These are phyloP conservation scores for Sebastes jordani DNA, from an alignment of 2,797 vertebrate genomes.

Conservation along the genomic window DNA sequence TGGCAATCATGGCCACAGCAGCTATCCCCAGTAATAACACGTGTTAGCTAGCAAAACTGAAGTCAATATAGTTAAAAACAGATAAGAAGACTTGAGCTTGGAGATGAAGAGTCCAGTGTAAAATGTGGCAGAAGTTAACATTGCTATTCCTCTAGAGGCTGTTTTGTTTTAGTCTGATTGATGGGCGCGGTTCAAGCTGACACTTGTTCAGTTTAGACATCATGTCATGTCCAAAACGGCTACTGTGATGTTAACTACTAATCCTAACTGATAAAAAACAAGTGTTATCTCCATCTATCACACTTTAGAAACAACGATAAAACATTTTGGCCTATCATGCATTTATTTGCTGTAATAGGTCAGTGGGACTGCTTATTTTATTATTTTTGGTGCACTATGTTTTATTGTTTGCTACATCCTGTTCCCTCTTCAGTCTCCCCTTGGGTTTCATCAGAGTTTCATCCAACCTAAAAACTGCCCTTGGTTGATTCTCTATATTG, in stretches of 20 bases:
- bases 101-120: background rate
- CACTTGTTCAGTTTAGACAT: background rate
- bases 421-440: conserved; percentile 18
- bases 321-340: background rate
- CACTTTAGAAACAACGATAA: background rate
- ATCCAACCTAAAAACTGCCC: conserved; percentile 11
- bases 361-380: conserved; percentile 11
- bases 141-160: background rate
- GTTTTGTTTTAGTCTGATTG: background rate
- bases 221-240: background rate
- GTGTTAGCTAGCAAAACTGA: conserved; percentile 7
- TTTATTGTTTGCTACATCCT: conserved; percentile 65
- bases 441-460: conserved; percentile 13
- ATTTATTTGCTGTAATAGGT: background rate
- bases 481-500: background rate
- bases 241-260: background rate
- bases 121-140: background rate
- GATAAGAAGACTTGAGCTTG: background rate
- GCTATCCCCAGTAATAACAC: conserved; percentile 18
- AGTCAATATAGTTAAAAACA: background rate
- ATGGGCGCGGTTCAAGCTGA: background rate
- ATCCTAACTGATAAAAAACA: background rate
- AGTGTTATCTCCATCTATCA: background rate
- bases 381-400: conserved; percentile 48
- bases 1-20: background rate